Evolutionary conservation across 2,113 vertebrate genomes (phyloP).

Genomic region (Lonchura striata): DNA sequence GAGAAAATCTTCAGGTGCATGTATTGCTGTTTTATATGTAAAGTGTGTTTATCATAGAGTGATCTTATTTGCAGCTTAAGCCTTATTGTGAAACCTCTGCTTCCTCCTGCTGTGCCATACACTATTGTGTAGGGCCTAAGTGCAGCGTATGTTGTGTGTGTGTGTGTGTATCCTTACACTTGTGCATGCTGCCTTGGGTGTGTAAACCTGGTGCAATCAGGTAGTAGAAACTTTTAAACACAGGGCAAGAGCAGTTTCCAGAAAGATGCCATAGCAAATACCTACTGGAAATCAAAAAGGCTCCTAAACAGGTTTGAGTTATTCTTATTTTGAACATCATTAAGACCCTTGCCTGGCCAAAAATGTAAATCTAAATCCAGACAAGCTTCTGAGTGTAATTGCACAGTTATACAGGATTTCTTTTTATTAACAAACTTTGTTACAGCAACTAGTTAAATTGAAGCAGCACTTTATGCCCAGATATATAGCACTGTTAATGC

Average conservation of each 20-base stretch:
- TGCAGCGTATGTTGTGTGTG: fast-evolving
- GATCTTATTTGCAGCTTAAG: not conserved
- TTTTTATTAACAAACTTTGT: not conserved
- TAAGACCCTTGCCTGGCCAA: not conserved
- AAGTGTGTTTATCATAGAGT: not conserved
- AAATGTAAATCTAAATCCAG: not conserved
- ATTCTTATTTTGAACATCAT: not conserved
- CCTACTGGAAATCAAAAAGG: not conserved
- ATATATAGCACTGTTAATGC: not conserved
- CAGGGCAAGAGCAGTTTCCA: not conserved
- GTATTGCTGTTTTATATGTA: not conserved
- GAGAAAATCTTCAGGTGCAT: not conserved
- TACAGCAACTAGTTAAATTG: not conserved
- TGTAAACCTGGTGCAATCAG: not conserved
- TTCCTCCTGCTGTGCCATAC: not conserved
- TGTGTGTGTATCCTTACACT: not conserved
- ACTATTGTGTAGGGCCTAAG: not conserved
- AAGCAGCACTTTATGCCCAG: not conserved
- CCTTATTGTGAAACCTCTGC: not conserved
- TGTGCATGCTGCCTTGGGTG: not conserved
- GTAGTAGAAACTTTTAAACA: not conserved
- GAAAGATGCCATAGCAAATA: not conserved
- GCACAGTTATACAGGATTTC: not conserved
- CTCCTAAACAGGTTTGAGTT: not conserved
- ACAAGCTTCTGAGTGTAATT: not conserved